These are phyloP conservation scores for Neoitamus cyanurus DNA, from an alignment of 2,888 invertebrate genomes.

Conservation along the genomic window DNA sequence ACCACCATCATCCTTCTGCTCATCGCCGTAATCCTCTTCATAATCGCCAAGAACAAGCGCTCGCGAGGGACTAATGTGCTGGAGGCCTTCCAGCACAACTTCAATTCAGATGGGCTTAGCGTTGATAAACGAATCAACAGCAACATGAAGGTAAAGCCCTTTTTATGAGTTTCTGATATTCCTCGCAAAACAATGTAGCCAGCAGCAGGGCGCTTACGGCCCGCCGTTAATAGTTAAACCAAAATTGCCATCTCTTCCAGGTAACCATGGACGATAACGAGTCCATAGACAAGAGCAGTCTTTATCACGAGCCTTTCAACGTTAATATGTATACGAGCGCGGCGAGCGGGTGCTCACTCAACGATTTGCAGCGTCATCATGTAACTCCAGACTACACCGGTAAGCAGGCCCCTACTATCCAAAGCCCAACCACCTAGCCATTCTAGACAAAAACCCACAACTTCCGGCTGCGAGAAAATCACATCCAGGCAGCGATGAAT, in stretches of 20 bases:
- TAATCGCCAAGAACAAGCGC: conserved; percentile 74
- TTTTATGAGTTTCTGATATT: conserved; percentile 51
- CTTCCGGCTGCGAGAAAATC: conserved; percentile 8
- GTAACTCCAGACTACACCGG: conserved; percentile 72
- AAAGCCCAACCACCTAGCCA: conserved; percentile 39
- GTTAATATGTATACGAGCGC: conserved; percentile 67
- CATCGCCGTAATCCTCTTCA: conserved; percentile 76
- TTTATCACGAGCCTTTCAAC: conserved; percentile 68
- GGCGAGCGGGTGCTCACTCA: conserved; percentile 66
- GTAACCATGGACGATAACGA: conserved; percentile 67
- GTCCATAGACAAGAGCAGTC: conserved; percentile 67
- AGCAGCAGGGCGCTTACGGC: not conserved
- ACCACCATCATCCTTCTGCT: conserved; percentile 79
- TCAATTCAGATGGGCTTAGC: conserved; percentile 66
- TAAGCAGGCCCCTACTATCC: conserved; percentile 58
- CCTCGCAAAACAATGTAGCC: not conserved
- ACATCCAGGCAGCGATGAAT: not conserved
- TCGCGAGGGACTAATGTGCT: conserved; percentile 65
- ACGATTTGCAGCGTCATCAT: conserved; percentile 67
- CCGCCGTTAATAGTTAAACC: conserved; percentile 52
- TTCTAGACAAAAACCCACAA: not conserved
- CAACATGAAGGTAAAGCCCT: conserved; percentile 65
- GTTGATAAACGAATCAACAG: conserved; percentile 67
- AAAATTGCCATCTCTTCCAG: conserved; percentile 58
- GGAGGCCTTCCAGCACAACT: conserved; percentile 66